These are phyloP conservation scores for Heterocephalus glaber DNA, from an alignment of 2,113 vertebrate species.

Conservation along the genomic window DNA sequence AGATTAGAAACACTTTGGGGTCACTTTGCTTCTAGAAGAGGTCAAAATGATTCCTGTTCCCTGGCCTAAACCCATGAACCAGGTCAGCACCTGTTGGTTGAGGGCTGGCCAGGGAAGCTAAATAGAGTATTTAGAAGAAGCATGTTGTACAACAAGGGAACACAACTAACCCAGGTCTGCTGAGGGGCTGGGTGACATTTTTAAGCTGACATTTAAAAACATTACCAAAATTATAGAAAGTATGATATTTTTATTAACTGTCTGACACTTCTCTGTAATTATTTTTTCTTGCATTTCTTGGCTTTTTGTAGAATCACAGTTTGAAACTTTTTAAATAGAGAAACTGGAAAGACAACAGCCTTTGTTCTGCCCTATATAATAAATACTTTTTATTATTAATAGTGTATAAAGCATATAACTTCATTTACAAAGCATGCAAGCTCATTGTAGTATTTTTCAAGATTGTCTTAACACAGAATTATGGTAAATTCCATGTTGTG, in stretches of 20 bases:
- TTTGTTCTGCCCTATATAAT: not conserved
- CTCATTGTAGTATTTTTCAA: not conserved
- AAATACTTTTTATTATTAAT: not conserved
- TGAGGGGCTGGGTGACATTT: not conserved
- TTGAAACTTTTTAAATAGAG: not conserved
- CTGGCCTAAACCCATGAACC: not conserved
- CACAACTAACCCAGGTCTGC: fast-evolving
- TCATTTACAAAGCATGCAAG: not conserved
- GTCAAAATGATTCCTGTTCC: not conserved
- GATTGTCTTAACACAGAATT: not conserved
- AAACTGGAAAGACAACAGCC: not conserved
- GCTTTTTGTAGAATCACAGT: not conserved
- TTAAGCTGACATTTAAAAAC: not conserved
- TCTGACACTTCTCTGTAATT: not conserved
- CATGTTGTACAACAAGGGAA: no score
- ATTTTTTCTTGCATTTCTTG: not conserved
- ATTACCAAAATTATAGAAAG: not conserved
- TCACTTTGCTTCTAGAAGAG: not conserved
- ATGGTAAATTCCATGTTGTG: not conserved
- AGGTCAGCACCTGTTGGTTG: not conserved
- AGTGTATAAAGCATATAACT: not conserved
- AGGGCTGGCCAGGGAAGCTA: not conserved
- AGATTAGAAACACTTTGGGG: not conserved
- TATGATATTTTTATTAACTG: not conserved
- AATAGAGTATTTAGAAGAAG: not conserved